A percentile compares a stretch with the other conserved stretches of the same genome.
These are phyloP conservation scores for Argyra leucocephala DNA, from an alignment of 2,888 invertebrate genomes.

Conservation along the genomic window DNA sequence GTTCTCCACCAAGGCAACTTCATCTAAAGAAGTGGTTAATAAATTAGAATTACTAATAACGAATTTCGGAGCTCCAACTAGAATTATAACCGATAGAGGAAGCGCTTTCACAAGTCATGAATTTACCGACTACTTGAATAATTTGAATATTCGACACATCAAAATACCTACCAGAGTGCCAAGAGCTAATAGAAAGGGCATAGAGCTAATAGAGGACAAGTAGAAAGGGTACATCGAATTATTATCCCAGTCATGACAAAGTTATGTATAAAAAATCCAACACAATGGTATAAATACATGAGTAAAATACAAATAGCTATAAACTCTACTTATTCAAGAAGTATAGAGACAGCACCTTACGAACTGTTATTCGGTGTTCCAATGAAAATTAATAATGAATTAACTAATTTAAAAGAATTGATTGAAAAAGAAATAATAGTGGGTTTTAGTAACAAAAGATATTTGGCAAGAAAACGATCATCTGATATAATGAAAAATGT, in stretches of 20 bases:
- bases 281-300: constrained; percentile 11
- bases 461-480: not conserved
- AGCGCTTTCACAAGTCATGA: too few relatives aligned
- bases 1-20: not conserved
- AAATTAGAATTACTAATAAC: not conserved
- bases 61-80: not conserved
- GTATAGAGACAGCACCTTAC: constrained; percentile 10
- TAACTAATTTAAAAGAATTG: not conserved
- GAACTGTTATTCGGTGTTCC: constrained; percentile 8
- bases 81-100: too few relatives aligned
- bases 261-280: not conserved
- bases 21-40: not conserved
- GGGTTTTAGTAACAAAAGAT: not conserved
- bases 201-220: constrained; percentile 21
- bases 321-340: constrained; percentile 2
- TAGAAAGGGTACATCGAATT: constrained; percentile 19
- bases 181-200: too few relatives aligned
- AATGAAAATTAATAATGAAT: not conserved
- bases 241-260: constrained; percentile 19
- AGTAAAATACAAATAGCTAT: constrained; percentile 7
- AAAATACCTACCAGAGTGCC: constrained; percentile 23
- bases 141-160: not conserved
- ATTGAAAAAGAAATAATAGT: constrained; percentile 9
- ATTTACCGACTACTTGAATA: constrained; percentile 13
- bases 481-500: not conserved